Conservation (phyloP, 2,113 vertebrate genomes). For the Lagopus muta region DNA sequence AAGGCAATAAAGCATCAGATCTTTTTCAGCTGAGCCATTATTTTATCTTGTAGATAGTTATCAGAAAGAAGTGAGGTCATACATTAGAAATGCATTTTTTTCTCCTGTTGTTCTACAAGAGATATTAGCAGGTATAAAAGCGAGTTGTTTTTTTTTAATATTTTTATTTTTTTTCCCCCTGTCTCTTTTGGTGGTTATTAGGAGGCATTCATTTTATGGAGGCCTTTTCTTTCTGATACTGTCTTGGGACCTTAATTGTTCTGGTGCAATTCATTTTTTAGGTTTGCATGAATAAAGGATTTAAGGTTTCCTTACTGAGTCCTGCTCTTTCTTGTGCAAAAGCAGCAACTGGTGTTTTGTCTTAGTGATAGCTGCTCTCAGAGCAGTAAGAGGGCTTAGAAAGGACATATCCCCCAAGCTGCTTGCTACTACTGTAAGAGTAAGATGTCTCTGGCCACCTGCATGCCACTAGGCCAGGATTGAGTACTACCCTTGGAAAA, state of each 20-base stretch:
- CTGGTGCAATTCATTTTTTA: background rate
- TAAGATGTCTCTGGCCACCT: background rate
- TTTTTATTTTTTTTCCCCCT: background rate
- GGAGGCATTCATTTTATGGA: background rate
- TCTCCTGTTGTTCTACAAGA: background rate
- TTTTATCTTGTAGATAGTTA: slow-evolving; percentile 1
- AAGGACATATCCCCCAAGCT: background rate
- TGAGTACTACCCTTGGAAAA: background rate
- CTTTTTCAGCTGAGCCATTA: background rate
- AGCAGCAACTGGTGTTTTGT: background rate
- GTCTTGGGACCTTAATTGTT: background rate
- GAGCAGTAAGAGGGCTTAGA: background rate
- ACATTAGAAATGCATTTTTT: background rate
- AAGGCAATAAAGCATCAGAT: background rate
- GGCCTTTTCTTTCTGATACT: background rate
- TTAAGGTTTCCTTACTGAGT: background rate
- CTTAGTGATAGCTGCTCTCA: background rate
- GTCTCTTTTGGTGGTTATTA: background rate
- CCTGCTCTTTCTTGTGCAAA: background rate
- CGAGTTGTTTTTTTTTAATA: background rate
- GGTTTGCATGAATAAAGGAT: background rate
- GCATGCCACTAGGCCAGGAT: background rate
- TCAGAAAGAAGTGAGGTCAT: background rate
- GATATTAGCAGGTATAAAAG: background rate
- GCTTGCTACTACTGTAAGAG: background rate